Conservation (phyloP, 2,113 vertebrate species). For the Labeo rohita region DNA sequence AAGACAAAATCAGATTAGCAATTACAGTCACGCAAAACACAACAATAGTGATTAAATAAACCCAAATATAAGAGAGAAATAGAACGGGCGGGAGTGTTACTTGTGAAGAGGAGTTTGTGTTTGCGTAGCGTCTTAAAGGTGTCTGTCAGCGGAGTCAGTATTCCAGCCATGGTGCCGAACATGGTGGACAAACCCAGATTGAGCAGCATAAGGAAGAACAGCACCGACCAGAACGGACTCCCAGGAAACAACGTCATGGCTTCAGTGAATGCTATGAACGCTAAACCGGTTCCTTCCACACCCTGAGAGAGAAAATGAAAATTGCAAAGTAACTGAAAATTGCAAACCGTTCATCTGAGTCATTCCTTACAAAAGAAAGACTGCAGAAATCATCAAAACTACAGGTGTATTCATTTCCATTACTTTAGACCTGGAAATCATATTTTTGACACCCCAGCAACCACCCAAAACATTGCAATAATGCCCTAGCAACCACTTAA, state of each 20-base stretch:
- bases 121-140: conserved; percentile 74
- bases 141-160: conserved; percentile 81
- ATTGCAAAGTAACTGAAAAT: background rate
- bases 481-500: background rate
- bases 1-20: background rate
- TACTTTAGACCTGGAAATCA: background rate
- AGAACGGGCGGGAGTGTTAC: conserved; percentile 60
- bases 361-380: background rate
- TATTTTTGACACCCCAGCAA: background rate
- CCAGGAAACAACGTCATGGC: conserved; percentile 79
- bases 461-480: too few species aligned
- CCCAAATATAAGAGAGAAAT: background rate
- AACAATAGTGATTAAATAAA: conserved; percentile 28
- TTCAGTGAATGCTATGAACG: conserved; percentile 82
- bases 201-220: conserved; percentile 85
- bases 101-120: conserved; percentile 75
- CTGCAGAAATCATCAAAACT: background rate
- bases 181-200: conserved; percentile 78
- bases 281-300: conserved; percentile 77
- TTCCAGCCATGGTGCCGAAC: conserved; percentile 81
- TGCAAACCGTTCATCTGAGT: background rate
- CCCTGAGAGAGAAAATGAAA: conserved; percentile 66
- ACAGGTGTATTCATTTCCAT: background rate
- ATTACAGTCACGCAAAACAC: conserved; percentile 50
- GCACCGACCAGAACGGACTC: conserved; percentile 80